phyloP scores from a whole-genome alignment of 2,888 invertebrate genomes.

The Andricus quercusramuli region DNA sequence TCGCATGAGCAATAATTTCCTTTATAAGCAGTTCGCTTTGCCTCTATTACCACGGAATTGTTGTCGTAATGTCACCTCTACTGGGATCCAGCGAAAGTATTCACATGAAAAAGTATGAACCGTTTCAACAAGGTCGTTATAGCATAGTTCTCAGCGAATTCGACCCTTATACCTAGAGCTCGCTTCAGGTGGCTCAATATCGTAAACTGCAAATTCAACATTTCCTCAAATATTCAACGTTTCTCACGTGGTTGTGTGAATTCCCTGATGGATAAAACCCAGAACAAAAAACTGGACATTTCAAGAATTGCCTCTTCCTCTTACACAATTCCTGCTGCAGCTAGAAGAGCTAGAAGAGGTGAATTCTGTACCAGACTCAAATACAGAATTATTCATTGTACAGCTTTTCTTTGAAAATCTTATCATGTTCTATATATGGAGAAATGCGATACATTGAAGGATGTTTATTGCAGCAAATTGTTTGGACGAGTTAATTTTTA shows the following conservation, averaged over 20 bases:
- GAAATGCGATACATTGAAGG: too few relatives aligned
- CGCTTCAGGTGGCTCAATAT: constrained; percentile 26
- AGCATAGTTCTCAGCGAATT: constrained; percentile 10
- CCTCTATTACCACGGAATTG: constrained; percentile 29
- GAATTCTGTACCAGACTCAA: not conserved
- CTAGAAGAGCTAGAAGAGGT: not conserved
- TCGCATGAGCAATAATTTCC: not conserved
- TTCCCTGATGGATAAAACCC: constrained; percentile 14
- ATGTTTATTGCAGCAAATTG: too few relatives aligned
- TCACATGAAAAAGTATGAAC: constrained; percentile 34
- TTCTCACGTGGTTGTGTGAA: constrained; percentile 28
- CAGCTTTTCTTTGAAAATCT: too few relatives aligned
- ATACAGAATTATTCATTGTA: not conserved
- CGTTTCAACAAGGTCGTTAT: constrained; percentile 5
- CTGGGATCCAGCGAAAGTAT: not conserved
- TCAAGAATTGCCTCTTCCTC: constrained; percentile 19
- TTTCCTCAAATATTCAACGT: constrained; percentile 34
- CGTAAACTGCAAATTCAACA: constrained; percentile 28
- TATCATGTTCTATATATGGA: too few relatives aligned
- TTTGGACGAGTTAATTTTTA: too few relatives aligned
- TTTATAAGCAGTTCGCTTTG: constrained; percentile 22
- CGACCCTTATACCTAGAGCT: not conserved
- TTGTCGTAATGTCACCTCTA: constrained; percentile 16
- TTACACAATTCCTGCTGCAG: not conserved
- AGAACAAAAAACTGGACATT: not conserved